phyloP scores from a whole-genome alignment of 2,888 invertebrate genomes.

The Acleris sparsana region DNA sequence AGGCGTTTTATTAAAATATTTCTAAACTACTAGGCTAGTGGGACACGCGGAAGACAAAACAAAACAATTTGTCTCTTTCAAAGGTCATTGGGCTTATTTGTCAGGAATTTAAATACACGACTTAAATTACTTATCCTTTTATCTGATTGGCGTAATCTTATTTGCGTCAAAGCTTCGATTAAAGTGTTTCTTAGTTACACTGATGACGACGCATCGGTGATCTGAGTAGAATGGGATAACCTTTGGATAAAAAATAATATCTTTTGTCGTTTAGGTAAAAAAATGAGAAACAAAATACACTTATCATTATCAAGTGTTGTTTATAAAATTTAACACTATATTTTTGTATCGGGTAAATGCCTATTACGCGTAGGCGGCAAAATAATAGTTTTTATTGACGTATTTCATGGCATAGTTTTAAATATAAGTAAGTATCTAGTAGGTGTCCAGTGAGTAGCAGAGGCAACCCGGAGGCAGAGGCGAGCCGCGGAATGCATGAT shows the following conservation, averaged over 20 bases:
- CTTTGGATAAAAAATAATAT: slow-evolving; percentile 25
- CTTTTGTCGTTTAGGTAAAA: too few species aligned
- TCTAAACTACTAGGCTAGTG: neutral
- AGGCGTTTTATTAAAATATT: neutral
- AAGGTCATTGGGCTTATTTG: slow-evolving; percentile 10
- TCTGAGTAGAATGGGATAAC: slow-evolving; percentile 22
- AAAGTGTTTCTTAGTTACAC: slow-evolving; percentile 20
- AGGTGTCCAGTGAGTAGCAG: neutral
- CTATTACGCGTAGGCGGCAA: too few species aligned
- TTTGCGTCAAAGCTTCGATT: slow-evolving; percentile 44
- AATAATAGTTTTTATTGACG: neutral
- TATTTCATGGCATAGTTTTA: neutral
- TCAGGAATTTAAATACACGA: neutral
- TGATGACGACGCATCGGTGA: slow-evolving; percentile 23
- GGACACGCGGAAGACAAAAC: slow-evolving; percentile 13
- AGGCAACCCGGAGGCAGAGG: slow-evolving; percentile 5
- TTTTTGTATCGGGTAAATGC: too few species aligned
- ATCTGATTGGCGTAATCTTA: slow-evolving; percentile 46
- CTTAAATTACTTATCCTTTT: slow-evolving; percentile 15
- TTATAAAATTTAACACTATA: too few species aligned
- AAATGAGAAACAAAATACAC: too few species aligned
- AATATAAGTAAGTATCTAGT: too few species aligned
- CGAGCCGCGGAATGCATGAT: slow-evolving; percentile 59
- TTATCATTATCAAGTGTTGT: too few species aligned
- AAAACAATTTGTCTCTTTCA: neutral